Evolutionary conservation across 1,140 invertebrate species (phyloP), one percentile per base, ranked within the genome.

Genomic region (Hyposmocoma kahamanoa): DNA sequence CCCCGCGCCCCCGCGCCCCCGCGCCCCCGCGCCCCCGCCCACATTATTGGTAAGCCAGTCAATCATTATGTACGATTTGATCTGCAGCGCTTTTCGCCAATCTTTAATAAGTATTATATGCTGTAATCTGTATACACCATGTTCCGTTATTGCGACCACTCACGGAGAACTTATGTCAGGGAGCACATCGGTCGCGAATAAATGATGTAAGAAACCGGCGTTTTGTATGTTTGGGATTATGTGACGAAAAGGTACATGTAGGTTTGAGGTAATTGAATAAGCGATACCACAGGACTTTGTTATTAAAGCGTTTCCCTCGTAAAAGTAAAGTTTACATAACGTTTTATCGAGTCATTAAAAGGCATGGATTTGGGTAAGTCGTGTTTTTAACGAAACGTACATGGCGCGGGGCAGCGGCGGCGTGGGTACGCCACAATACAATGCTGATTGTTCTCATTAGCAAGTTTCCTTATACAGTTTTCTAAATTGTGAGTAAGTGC

Each of bases 301-400:
- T 17, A 36, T 36, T 36, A 6, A 36, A 36, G 32, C 32, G 15
- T 36, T 26, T 36, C 32, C 6, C 15, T 36, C 32, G 32, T 36
- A 36, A 36, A n/a, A 36, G 32, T 17, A 17, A 15, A 26, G 32
- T n/a, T 36, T 36, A 15, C 32, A 17, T 17, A 36, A 36, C 32
- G 32, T 36, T 36, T 36, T 36, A 36, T 36, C 32, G 32, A 36
- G 18, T 36, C 32, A 36, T 36, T 36, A 36, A 36, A n/a, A 17
- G 32, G 15, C 6, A 6, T 17, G 32, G 15, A 10, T 36, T 15
- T 17, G 32, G 32, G 1, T n/a, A 9, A 36, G 32, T 17, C 13
- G 32, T 30, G 13, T 30, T n/a, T n/a, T 30, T 13, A 30, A 13
- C 24, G 24, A 5, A 26, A n/a, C n/a, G n/a, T n/a, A n/a, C n/a